Conservation (phyloP, 2,797 vertebrate species). For the Mycteria americana region DNA sequence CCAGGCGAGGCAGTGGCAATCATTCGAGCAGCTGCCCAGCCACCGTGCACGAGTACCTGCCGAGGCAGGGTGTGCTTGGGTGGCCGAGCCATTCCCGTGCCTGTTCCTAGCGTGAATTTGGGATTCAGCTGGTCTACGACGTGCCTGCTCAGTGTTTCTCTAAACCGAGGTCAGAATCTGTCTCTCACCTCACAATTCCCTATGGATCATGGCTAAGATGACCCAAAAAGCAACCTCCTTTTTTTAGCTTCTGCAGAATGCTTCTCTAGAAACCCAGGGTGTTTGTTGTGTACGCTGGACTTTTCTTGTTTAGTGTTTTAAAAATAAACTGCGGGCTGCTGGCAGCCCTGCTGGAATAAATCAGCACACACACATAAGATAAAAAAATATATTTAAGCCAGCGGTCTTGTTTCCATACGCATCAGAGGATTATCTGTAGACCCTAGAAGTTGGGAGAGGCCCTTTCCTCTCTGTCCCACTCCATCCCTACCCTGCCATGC, state of each 20-base stretch:
- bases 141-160: not conserved
- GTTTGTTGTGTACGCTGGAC: slow-evolving; percentile 9
- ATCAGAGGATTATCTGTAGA: not conserved
- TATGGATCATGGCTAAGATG: not conserved
- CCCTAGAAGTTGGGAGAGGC: not conserved
- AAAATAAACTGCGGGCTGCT: slow-evolving; percentile 41
- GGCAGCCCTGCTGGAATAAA: slow-evolving; percentile 26
- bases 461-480: not conserved
- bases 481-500: not conserved
- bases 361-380: not conserved
- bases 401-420: not conserved
- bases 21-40: not conserved
- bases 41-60: not conserved
- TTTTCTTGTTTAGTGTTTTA: slow-evolving; percentile 34
- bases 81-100: not conserved
- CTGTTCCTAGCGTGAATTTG: not conserved
- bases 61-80: not conserved
- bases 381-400: not conserved
- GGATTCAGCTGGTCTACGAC: not conserved
- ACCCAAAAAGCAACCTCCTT: not conserved
- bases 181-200: not conserved
- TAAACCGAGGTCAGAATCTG: not conserved
- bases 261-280: not conserved
- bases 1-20: not conserved
- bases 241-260: slow-evolving; percentile 28